Conservation (phyloP, 2,113 vertebrate species). For the Gavia stellata region DNA sequence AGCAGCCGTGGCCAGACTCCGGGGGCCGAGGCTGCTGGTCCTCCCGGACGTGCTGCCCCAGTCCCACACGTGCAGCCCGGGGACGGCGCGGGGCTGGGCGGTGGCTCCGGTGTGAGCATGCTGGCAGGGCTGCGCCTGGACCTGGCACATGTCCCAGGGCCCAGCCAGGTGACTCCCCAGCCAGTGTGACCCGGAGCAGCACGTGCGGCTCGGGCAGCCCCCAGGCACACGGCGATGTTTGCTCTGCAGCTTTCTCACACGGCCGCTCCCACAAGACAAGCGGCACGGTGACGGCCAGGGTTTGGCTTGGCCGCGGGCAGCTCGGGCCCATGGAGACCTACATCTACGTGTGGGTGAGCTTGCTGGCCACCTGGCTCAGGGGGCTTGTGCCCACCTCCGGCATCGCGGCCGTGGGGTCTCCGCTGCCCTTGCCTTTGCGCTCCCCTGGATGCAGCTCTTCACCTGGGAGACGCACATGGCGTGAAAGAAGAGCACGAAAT, state of each 20-base stretch:
- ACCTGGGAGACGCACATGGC: slow-evolving; percentile 42
- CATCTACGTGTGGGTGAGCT: slow-evolving; percentile 74
- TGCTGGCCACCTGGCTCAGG: slow-evolving; percentile 74
- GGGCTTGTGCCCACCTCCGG: slow-evolving; percentile 75
- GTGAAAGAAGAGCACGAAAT: background rate
- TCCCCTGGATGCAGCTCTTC: slow-evolving; percentile 76
- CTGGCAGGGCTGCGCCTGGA: rapidly evolving
- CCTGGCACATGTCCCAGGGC: background rate
- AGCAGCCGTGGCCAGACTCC: slow-evolving; percentile 73
- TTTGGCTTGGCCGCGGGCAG: background rate
- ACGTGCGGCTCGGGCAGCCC: background rate
- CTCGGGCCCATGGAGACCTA: slow-evolving; percentile 41
- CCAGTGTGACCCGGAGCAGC: background rate
- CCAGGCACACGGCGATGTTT: rapidly evolving
- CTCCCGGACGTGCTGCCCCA: slow-evolving; percentile 75
- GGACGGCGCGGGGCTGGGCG: background rate
- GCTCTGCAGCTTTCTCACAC: background rate
- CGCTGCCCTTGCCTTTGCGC: slow-evolving; percentile 67
- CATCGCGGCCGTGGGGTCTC: slow-evolving; percentile 73
- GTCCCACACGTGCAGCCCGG: background rate
- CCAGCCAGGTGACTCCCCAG: background rate
- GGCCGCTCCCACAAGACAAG: background rate
- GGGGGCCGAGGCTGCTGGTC: slow-evolving; percentile 73
- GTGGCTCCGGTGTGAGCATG: rapidly evolving
- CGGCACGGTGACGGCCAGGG: rapidly evolving